These are phyloP conservation scores for Choloepus hoffmanni DNA, from an alignment of 2,113 vertebrate species.

Conservation along the genomic window DNA sequence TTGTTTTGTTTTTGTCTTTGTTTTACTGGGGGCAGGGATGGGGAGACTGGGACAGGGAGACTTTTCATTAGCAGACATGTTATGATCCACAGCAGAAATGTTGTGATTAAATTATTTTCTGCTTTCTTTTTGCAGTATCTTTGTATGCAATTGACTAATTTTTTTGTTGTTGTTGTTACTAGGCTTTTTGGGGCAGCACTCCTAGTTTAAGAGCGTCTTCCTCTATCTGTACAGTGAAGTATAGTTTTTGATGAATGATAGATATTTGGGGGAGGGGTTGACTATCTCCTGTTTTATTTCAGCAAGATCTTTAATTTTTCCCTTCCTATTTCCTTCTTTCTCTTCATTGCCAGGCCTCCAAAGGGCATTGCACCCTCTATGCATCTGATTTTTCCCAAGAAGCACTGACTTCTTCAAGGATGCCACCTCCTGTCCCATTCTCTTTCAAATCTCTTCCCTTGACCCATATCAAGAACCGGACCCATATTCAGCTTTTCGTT, in stretches of 20 bases:
- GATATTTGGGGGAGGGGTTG: neutral
- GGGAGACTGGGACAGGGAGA: neutral
- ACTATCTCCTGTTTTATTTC: neutral
- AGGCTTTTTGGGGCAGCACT: neutral
- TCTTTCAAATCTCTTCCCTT: constrained; percentile 21
- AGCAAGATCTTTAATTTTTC: neutral
- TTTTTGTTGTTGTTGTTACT: neutral
- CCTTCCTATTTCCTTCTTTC: neutral
- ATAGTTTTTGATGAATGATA: neutral
- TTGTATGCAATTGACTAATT: neutral
- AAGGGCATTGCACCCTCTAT: neutral
- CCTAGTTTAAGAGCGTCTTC: neutral
- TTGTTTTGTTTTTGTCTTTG: neutral
- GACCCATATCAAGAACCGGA: neutral
- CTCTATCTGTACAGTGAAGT: neutral
- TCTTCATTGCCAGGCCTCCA: neutral
- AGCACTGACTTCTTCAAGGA: neutral
- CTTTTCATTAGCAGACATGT: neutral
- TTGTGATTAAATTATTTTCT: neutral
- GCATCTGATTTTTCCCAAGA: neutral
- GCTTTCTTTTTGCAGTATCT: neutral
- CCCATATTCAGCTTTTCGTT: neutral
- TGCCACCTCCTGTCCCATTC: neutral
- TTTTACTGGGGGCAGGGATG: neutral
- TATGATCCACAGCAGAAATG: neutral